Evolutionary conservation across 2,797 vertebrate genomes (phyloP), one percentile per base, ranked within the genome.

Genomic region (Leontocebus nigricollis): DNA sequence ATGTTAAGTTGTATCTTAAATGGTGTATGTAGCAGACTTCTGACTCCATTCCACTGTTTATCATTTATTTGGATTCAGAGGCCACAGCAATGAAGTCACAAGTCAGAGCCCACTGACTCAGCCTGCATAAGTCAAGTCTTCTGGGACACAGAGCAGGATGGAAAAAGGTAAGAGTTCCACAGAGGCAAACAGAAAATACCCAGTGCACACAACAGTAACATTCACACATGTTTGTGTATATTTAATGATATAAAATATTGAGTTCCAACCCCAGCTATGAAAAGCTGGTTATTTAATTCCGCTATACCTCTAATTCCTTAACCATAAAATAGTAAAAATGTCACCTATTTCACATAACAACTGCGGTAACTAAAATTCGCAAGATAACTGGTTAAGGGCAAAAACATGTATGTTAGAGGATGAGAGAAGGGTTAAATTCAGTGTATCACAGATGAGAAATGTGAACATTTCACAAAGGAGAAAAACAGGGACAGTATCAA

Each of bases 201-300:
- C 52, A 88, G 57, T 36, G 84, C 52, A 59, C 36, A 64, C 39
- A 61, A 92, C 61, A 77, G 22, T 41, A 93, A 75, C 55, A 88
- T 52, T 90, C 52, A 90, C 7, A 73, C 1, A 39, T 39, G 2
- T 57, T 39, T 90, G 77, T 90, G 94, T 89, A 73, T 75, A 92
- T 61, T 84, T 94, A 90, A 87, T 86, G 44, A 89, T 57, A 72
- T 73, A 93, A 91, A 93, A 92, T 76, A 70, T 57, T 57, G 52
- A 95, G n/a, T 75, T 97, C 27, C 10, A 41, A 94, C 7, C 17
- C 50, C 44, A 94, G 52, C 52, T 88, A 88, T 81, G 48, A 95
- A 87, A 90, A 87, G 17, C 55, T 94, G 85, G 27, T 89, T 93
- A 94, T n/a, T 92, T 77, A 91, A 91, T 88, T 93, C 41, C 57